A percentile compares a stretch with the other conserved stretches of the same genome.
Evolutionary conservation across 2,888 invertebrate species (phyloP).

Genomic region (Gonocerus acuteangulatus): DNA sequence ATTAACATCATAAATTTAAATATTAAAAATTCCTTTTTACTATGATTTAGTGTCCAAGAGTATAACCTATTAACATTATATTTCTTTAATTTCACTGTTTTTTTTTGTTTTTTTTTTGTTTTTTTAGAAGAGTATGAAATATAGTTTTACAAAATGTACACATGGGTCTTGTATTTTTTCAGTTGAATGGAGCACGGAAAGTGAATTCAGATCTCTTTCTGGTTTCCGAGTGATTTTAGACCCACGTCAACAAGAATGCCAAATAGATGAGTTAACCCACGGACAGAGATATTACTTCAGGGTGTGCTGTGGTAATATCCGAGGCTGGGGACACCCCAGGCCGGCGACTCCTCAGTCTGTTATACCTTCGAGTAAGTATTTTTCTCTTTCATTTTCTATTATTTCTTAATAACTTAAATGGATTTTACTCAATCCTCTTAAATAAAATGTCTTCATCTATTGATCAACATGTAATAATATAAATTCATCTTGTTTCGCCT

Average conservation of each 20-base stretch:
- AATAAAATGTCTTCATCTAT: background rate
- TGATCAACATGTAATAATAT: background rate
- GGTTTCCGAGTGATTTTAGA: conserved; percentile 72
- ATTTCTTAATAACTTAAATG: background rate
- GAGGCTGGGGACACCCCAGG: conserved; percentile 75
- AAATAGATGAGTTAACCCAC: conserved; percentile 67
- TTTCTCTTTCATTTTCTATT: background rate
- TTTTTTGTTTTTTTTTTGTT: too few species aligned
- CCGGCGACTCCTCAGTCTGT: conserved; percentile 74
- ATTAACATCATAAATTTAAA: too few species aligned
- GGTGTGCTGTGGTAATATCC: conserved; percentile 85
- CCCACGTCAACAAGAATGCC: conserved; percentile 54
- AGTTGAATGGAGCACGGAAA: conserved; percentile 91
- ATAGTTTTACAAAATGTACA: too few species aligned
- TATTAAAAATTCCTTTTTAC: too few species aligned
- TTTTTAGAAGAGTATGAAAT: too few species aligned
- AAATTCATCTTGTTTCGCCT: too few species aligned
- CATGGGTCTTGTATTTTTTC: too few species aligned
- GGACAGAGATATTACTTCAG: conserved; percentile 84
- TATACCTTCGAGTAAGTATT: conserved; percentile 76
- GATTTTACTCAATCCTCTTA: background rate
- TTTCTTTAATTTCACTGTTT: too few species aligned
- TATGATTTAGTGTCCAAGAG: too few species aligned
- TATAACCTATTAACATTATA: too few species aligned
- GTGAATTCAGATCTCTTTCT: conserved; percentile 72